Evolutionary conservation across 2,113 vertebrate species (phyloP).

Genomic region (Hippoglossus stenolepis): DNA sequence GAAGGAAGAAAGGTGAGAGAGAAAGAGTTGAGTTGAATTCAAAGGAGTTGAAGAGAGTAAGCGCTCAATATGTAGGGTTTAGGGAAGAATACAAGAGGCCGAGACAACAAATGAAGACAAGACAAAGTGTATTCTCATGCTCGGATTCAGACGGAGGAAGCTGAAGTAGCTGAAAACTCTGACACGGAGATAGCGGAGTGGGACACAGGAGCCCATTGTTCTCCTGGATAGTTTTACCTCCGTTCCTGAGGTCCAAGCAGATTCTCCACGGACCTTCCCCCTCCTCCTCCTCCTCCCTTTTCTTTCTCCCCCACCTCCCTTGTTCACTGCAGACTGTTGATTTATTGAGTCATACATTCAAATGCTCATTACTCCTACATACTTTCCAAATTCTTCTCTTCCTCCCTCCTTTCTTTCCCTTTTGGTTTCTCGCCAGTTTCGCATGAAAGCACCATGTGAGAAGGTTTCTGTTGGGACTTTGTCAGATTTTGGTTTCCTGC

Average conservation of each 20-base stretch:
- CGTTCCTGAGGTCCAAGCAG: constrained; percentile 74
- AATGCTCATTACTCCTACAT: constrained; percentile 81
- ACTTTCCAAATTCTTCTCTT: constrained; percentile 61
- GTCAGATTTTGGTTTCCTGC: neutral
- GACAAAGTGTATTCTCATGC: neutral
- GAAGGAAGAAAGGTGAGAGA: constrained; percentile 6
- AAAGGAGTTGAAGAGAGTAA: constrained; percentile 11
- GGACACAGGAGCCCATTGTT: constrained; percentile 93
- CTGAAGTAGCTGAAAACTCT: constrained; percentile 55
- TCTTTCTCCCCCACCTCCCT: constrained; percentile 55
- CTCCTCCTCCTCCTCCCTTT: constrained; percentile 22
- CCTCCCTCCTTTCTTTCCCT: constrained; percentile 9
- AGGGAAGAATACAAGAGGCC: constrained; percentile 10
- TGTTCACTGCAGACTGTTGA: constrained; percentile 74
- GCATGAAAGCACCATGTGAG: constrained; percentile 19
- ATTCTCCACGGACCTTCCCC: constrained; percentile 67
- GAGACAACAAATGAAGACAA: constrained; percentile 29
- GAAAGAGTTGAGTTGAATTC: constrained; percentile 41
- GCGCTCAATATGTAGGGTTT: constrained; percentile 42
- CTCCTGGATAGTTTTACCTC: constrained; percentile 83
- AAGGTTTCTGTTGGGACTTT: constrained; percentile 18
- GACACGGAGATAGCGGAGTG: constrained; percentile 77
- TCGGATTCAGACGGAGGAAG: constrained; percentile 26
- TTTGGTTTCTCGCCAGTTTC: constrained; percentile 11
- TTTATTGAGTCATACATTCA: constrained; percentile 85